Evolutionary conservation across 2,888 invertebrate genomes (phyloP).

Genomic region (Cheilosia impressa): DNA sequence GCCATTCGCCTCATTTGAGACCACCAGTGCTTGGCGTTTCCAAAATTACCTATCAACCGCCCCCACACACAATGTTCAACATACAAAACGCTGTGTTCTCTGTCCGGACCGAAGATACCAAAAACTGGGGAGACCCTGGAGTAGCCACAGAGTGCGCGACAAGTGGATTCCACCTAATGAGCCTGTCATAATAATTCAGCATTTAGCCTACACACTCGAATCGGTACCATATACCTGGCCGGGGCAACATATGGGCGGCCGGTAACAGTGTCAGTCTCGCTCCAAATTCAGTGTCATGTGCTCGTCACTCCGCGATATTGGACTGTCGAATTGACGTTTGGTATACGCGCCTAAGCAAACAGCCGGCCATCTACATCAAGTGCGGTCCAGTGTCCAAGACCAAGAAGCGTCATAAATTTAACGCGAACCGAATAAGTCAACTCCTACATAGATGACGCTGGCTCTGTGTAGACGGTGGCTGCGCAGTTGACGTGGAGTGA

Average conservation of each 20-base stretch:
- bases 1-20: constrained; percentile 53
- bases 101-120: not conserved
- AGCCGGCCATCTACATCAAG: constrained; percentile 63
- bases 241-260: constrained; percentile 61
- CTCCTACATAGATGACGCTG: constrained; percentile 66
- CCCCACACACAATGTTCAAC: constrained; percentile 59
- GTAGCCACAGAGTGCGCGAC: constrained; percentile 62
- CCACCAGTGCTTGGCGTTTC: constrained; percentile 64
- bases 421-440: constrained; percentile 73
- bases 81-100: constrained; percentile 35
- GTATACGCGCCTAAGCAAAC: constrained; percentile 49
- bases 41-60: constrained; percentile 74
- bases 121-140: constrained; percentile 48
- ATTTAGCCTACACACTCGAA: constrained; percentile 71
- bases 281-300: constrained; percentile 69
- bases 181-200: constrained; percentile 75
- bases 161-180: constrained; percentile 76
- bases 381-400: constrained; percentile 56
- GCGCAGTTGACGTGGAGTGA: constrained; percentile 3
- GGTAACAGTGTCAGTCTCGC: constrained; percentile 50
- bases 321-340: constrained; percentile 63
- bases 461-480: not conserved
- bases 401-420: constrained; percentile 73
- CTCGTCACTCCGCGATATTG: constrained; percentile 72
- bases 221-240: constrained; percentile 5